phyloP scores from a whole-genome alignment of 2,797 vertebrate species.

The Stomatorhinus walkeri region DNA sequence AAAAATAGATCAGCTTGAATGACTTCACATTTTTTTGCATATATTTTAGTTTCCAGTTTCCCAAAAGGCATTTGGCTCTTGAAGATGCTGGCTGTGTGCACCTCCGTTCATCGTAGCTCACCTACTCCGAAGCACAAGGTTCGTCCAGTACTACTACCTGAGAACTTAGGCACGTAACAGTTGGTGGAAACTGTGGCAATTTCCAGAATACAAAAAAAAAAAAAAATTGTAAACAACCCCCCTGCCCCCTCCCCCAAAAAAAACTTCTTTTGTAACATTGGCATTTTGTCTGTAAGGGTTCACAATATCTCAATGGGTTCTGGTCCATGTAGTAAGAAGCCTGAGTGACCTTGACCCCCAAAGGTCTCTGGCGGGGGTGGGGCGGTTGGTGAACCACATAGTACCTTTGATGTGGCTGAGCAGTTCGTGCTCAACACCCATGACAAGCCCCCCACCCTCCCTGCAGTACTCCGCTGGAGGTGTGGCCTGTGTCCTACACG shows the following conservation, averaged over 20 bases:
- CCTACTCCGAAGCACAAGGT: not conserved
- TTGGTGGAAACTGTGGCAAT: not conserved
- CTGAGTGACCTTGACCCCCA: not conserved
- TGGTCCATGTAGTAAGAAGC: not conserved
- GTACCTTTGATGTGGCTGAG: not conserved
- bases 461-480: not conserved
- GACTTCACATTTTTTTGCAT: not conserved
- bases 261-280: not conserved
- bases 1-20: not conserved
- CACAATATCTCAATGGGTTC: not conserved
- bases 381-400: not conserved
- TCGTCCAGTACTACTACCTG: not conserved
- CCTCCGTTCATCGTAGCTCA: not conserved
- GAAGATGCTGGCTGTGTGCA: not conserved
- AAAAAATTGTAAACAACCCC: not conserved
- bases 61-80: not conserved
- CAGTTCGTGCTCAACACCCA: not conserved
- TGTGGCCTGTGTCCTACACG: conserved; percentile 42
- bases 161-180: not conserved
- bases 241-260: not conserved
- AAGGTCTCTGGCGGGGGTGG: not conserved
- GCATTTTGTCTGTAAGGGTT: not conserved
- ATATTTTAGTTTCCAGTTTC: not conserved
- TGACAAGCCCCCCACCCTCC: conserved; percentile 10
- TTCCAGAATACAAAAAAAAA: not conserved